Base-by-base conservation (phyloP, 2,888 invertebrate species). In the Baccha elongata region DNA sequence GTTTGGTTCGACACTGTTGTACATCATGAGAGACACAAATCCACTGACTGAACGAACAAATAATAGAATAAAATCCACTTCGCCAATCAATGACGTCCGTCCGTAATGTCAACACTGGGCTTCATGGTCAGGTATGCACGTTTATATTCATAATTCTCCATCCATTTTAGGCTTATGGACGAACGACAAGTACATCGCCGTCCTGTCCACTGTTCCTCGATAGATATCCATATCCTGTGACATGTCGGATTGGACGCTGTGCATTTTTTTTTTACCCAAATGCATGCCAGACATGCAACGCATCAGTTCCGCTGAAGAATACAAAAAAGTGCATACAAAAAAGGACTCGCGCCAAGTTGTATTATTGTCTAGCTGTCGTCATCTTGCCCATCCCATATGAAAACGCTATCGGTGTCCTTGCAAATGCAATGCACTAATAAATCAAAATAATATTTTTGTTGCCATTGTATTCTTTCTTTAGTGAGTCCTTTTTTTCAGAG, bases 361-460 rank as follows among this genome's bases (percentile, higher is more conserved):
- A 69, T 78, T 64, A 72, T 83, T 83, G 83, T 73, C 83, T 78
- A 78, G 83, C 72, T 83, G 83, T 78, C 78, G 68, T 78, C 83
- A 62, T 83, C 81, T 76, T 72, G 35, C 67, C 72, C 76, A 60
- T 40, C 50, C 81, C 26, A 29, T 37, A 17, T n/a, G n/a, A 4
- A 72, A 71, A 58, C 68, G 72, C 55, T 83, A 78, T 83, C 83
- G 50, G 78, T 64, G 72, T 78, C 78, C 83, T 83, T 83, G 83
- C 83, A 83, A 83, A 83, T 83, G 78, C 83, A 83, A 73, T 83
- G 78, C 83, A 73, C 58, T 72, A 64, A 83, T 83, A 83, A 83
- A 83, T 83, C 83, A 83, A 83, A 83, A 73, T 83, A 83, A 83
- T 83, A 83, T 83, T 83, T 83, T 64, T 78, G 83, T 68, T 55